Base-by-base conservation (phyloP, 2,888 invertebrate species). In the Pilophorus perplexus region DNA sequence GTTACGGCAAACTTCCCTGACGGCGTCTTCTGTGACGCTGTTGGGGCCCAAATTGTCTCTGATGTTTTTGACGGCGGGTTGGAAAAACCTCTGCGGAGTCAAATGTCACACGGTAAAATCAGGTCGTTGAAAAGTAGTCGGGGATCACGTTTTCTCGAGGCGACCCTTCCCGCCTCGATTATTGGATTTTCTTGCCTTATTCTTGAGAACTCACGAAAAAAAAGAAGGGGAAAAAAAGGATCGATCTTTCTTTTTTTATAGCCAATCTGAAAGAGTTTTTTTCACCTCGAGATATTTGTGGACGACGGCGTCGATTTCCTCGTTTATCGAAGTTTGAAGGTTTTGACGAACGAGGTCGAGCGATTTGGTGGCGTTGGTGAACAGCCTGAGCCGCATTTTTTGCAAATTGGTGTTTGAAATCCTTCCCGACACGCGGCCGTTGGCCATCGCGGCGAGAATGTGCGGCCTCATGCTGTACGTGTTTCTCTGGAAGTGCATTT, bases 11-110 rank as follows among this genome's bases (percentile, higher is more conserved):
- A 90, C 86, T 69, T 85, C 85, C 33, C 33, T 33, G 33, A 33
- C 33, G 78, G 88, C 86, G 75, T 89, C 88, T 76, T 89, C 88
- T 71, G 84, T 85, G 8, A 89, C 86, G 74, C 86, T 85, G 74
- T 85, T 86, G 74, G 84, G 84, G 3, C 89, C 89, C 74, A 88
- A 80, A 78, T 90, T 90, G 71, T 81, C 79, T 74, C 84, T 82
- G 72, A 90, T 88, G 74, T 90, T 90, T 71, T 85, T 84, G 37
- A 90, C 84, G 68, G 88, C 90, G 70, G 89, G 88, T 74, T 86
- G 85, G 79, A 90, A 89, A 78, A 86, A 90, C 80, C 85, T 86
- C 88, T 89, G 79, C 60, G 83, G n/a, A n/a, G n/a, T n/a, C n/a
- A n/a, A n/a, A n/a, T n/a, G n/a, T n/a, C n/a, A n/a, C n/a, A n/a